These are phyloP conservation scores for Phyllostomus discolor DNA, from an alignment of 2,113 vertebrate species.

Conservation along the genomic window DNA sequence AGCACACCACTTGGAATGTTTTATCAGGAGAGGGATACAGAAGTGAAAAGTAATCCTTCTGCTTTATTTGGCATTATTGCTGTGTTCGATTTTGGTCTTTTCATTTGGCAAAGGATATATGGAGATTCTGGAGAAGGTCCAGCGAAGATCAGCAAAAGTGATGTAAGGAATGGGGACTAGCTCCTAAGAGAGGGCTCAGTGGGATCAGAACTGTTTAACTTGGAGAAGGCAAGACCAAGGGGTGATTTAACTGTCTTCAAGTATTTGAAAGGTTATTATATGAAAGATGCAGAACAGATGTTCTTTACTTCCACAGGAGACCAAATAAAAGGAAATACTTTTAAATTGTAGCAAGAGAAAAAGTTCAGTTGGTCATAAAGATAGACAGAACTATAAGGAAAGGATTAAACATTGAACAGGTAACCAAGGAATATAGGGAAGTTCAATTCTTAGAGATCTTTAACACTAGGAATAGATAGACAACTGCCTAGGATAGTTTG, in stretches of 20 bases:
- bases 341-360: slow-evolving; percentile 66
- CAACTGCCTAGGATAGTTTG: background rate
- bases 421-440: slow-evolving; percentile 37
- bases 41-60: slow-evolving; percentile 65
- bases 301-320: slow-evolving; percentile 66
- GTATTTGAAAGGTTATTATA: slow-evolving; percentile 71
- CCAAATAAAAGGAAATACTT: slow-evolving; percentile 70
- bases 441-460: slow-evolving; percentile 45
- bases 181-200: slow-evolving; percentile 58
- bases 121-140: slow-evolving; percentile 67
- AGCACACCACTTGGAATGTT: slow-evolving; percentile 53
- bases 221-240: slow-evolving; percentile 63
- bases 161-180: slow-evolving; percentile 62
- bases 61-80: slow-evolving; percentile 69
- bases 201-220: slow-evolving; percentile 67
- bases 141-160: slow-evolving; percentile 67
- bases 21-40: slow-evolving; percentile 62
- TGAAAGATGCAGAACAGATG: slow-evolving; percentile 73
- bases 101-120: slow-evolving; percentile 54
- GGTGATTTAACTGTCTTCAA: slow-evolving; percentile 74
- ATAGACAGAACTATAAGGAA: slow-evolving; percentile 52
- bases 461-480: slow-evolving; percentile 6
- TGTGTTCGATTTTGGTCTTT: slow-evolving; percentile 66
- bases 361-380: slow-evolving; percentile 60
- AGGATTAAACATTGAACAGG: slow-evolving; percentile 54